These are phyloP conservation scores for Morphnarchus princeps DNA, from an alignment of 2,113 vertebrate genomes.

Conservation along the genomic window DNA sequence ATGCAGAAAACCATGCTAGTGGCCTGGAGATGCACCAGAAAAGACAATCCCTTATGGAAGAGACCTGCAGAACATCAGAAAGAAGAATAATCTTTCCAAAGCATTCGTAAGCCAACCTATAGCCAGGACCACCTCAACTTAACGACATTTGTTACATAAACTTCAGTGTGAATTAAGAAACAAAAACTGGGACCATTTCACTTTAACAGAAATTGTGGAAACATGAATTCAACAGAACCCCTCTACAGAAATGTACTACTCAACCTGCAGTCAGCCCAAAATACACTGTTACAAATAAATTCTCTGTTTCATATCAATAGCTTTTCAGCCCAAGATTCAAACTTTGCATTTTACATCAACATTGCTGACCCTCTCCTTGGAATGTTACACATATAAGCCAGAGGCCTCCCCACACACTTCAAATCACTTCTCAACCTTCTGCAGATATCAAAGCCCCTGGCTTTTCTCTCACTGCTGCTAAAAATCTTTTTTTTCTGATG, in stretches of 20 bases:
- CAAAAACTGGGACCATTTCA: accelerated
- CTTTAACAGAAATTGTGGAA: neutral
- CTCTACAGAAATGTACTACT: neutral
- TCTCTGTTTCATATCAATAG: neutral
- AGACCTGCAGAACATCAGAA: neutral
- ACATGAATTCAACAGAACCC: neutral
- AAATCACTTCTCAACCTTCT: neutral
- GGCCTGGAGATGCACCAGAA: neutral
- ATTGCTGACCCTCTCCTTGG: neutral
- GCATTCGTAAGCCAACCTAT: neutral
- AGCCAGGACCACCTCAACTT: neutral
- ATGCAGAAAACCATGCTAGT: neutral
- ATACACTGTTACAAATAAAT: neutral
- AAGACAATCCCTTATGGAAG: neutral
- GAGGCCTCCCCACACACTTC: neutral
- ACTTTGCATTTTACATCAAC: neutral
- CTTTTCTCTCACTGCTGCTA: neutral
- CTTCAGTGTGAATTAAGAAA: neutral
- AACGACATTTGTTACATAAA: neutral
- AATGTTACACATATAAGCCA: accelerated
- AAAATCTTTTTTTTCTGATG: neutral
- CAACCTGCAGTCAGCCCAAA: neutral
- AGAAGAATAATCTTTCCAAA: neutral
- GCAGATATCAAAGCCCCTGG: no score
- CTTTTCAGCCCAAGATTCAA: neutral